These are phyloP conservation scores for Coronaproctus castanopsis DNA, from an alignment of 2,888 invertebrate genomes.

Conservation along the genomic window DNA sequence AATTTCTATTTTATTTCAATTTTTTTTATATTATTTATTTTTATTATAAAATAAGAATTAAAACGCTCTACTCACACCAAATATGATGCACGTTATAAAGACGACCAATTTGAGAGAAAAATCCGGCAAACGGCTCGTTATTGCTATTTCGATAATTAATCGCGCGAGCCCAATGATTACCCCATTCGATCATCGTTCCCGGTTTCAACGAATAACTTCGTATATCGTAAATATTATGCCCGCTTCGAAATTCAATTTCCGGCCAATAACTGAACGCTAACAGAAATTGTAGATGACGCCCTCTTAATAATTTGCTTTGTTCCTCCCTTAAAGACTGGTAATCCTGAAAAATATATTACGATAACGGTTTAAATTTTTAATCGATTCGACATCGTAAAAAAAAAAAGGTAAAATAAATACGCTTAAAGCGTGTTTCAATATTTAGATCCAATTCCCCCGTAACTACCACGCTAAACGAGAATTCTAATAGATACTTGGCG, in stretches of 20 bases:
- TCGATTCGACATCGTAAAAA: neutral
- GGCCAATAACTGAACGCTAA: slow-evolving; percentile 97
- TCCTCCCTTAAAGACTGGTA: slow-evolving; percentile 51
- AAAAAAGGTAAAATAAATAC: neutral
- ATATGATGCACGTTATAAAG: slow-evolving; percentile 96
- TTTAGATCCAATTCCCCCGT: too few relatives aligned
- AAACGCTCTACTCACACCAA: slow-evolving; percentile 63
- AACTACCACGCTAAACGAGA: too few relatives aligned
- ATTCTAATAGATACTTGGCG: too few relatives aligned
- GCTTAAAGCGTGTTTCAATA: neutral
- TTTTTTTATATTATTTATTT: too few relatives aligned
- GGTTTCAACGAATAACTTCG: slow-evolving; percentile 81
- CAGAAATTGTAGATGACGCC: slow-evolving; percentile 78
- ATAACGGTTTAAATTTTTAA: neutral
- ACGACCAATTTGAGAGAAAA: slow-evolving; percentile 92
- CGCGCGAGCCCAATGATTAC: slow-evolving; percentile 95
- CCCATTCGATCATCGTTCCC: slow-evolving; percentile 99
- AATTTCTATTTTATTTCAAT: too few relatives aligned
- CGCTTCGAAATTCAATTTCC: slow-evolving; percentile 44
- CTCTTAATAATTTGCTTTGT: slow-evolving; percentile 55
- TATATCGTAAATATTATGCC: slow-evolving; percentile 77
- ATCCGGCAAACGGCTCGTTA: slow-evolving; percentile 90
- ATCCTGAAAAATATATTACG: slow-evolving; percentile 33
- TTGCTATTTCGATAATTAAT: slow-evolving; percentile 74
- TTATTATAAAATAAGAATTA: slow-evolving; percentile 4